Conservation (phyloP, 2,888 invertebrate species). For the Alloscopus bannaensis region DNA sequence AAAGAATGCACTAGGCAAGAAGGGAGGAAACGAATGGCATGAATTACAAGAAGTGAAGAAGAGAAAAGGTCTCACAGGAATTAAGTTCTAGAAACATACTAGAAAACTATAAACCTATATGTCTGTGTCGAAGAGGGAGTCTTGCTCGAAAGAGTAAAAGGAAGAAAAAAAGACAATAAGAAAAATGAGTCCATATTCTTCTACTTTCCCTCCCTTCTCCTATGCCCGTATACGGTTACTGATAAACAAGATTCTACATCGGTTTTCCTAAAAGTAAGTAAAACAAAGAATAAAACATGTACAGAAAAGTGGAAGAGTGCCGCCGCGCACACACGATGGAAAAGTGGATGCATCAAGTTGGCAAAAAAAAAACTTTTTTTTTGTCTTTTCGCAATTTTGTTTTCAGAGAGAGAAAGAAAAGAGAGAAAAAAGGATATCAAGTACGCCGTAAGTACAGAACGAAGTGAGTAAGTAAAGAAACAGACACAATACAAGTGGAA, state of each 20-base stretch:
- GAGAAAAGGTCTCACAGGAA: conserved; percentile 43
- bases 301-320: background rate
- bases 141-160: background rate
- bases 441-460: background rate
- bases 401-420: background rate
- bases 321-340: background rate
- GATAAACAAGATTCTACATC: conserved; percentile 6
- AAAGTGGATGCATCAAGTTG: conserved; percentile 43
- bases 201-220: background rate
- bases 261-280: conserved; percentile 11
- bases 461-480: conserved; percentile 2
- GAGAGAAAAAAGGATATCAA: background rate
- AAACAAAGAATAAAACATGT: background rate
- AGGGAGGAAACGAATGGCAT: conserved; percentile 35
- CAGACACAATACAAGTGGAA: conserved; percentile 8
- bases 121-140: background rate
- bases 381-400: background rate
- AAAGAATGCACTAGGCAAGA: conserved; percentile 13
- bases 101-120: background rate
- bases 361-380: conserved; percentile 6
- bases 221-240: too few relatives aligned
- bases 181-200: background rate
- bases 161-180: conserved; percentile 26
- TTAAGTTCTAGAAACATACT: conserved; percentile 25
- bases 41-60: conserved; percentile 53